Evolutionary conservation across 2,888 invertebrate genomes (phyloP).

Genomic region (Phrixothrix hirtus): DNA sequence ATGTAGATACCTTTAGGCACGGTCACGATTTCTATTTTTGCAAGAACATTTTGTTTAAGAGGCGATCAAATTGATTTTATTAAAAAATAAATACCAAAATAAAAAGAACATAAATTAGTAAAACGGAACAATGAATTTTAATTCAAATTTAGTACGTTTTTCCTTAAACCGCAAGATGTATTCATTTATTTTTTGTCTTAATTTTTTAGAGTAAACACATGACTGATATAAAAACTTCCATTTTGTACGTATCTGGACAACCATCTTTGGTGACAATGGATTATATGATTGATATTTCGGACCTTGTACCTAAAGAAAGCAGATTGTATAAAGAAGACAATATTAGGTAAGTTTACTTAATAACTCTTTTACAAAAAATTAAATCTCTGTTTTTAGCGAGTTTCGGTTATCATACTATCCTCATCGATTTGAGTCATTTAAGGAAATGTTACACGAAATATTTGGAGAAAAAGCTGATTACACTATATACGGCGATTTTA

Average conservation of each 20-base stretch:
- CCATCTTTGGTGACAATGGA: slow-evolving; percentile 80
- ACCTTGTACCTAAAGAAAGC: background rate
- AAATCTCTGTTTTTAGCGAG: slow-evolving; percentile 61
- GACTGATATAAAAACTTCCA: slow-evolving; percentile 83
- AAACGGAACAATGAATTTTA: background rate
- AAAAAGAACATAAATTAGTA: background rate
- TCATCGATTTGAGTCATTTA: slow-evolving; percentile 74
- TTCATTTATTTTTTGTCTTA: no score
- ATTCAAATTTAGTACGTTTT: background rate
- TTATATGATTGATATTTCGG: slow-evolving; percentile 67
- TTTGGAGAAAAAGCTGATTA: slow-evolving; percentile 70
- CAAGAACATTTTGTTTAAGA: background rate
- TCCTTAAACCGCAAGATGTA: no score
- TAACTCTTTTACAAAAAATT: background rate
- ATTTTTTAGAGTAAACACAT: slow-evolving; percentile 73
- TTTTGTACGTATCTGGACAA: slow-evolving; percentile 76
- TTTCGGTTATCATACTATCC: slow-evolving; percentile 90
- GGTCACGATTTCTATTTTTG: slow-evolving; percentile 5
- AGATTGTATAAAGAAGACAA: slow-evolving; percentile 2
- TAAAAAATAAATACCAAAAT: background rate
- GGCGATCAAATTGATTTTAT: background rate
- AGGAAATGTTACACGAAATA: slow-evolving; percentile 68
- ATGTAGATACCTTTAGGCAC: slow-evolving; percentile 9
- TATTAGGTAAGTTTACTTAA: slow-evolving; percentile 8
- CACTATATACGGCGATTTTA: slow-evolving; percentile 81